These are phyloP conservation scores for Melinaea menophilus DNA, from an alignment of 2,888 invertebrate species.

Conservation along the genomic window DNA sequence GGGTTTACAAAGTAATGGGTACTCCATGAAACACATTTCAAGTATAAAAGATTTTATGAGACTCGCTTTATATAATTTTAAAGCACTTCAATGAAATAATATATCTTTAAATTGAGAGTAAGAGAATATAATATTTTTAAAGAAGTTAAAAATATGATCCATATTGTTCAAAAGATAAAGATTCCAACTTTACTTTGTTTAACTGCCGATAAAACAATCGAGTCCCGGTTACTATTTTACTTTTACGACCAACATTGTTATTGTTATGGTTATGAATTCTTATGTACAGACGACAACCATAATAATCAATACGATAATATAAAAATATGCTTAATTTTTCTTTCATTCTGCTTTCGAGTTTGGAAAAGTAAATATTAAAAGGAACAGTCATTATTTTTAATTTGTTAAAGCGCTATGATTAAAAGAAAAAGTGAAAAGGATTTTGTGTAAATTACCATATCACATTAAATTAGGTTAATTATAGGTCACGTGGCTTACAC, in stretches of 20 bases:
- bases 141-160: too few relatives aligned
- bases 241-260: too few relatives aligned
- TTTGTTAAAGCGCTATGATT: constrained; percentile 16
- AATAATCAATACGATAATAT: background rate
- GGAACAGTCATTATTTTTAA: constrained; percentile 20
- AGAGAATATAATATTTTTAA: too few relatives aligned
- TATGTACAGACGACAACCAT: too few relatives aligned
- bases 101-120: too few relatives aligned
- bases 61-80: background rate
- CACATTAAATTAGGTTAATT: constrained; percentile 18
- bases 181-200: too few relatives aligned
- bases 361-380: constrained; percentile 12
- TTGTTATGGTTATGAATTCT: too few relatives aligned
- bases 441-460: constrained; percentile 18
- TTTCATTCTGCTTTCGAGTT: constrained; percentile 10
- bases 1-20: constrained; percentile 4
- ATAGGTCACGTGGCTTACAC: constrained; percentile 1
- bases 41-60: constrained; percentile 5
- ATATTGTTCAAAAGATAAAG: too few relatives aligned
- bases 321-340: constrained; percentile 7
- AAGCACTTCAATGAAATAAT: too few relatives aligned
- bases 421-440: constrained; percentile 24
- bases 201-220: too few relatives aligned
- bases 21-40: constrained; percentile 1
- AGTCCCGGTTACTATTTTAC: too few relatives aligned